Conservation (phyloP, 2,113 vertebrate genomes). For the Nannospalax galili region DNA sequence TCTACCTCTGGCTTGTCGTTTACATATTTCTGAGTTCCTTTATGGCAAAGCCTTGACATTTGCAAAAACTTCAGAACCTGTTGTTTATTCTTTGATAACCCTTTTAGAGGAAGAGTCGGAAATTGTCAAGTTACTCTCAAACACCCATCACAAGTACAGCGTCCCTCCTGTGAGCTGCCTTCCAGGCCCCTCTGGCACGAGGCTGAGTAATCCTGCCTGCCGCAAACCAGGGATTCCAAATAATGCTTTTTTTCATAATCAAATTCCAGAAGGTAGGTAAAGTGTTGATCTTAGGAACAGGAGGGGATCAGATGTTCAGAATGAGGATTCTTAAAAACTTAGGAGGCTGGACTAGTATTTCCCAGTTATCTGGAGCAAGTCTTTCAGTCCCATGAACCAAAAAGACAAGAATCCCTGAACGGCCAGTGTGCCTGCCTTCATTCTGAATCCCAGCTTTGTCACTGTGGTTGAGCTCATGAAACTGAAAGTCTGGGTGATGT, state of each 20-base stretch:
- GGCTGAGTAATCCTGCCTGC: conserved; percentile 62
- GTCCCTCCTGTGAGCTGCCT: conserved; percentile 85
- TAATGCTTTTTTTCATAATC: conserved; percentile 60
- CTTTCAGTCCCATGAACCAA: neutral
- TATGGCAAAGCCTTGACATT: conserved; percentile 91
- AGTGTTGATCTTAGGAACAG: neutral
- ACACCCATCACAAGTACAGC: conserved; percentile 93
- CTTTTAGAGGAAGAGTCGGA: conserved; percentile 92
- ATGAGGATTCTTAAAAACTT: neutral
- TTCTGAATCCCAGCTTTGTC: neutral
- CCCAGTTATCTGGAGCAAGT: neutral
- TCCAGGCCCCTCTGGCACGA: conserved; percentile 70
- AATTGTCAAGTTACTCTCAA: conserved; percentile 88
- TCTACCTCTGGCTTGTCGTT: conserved; percentile 89
- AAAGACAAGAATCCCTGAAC: neutral
- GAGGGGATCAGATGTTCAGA: neutral
- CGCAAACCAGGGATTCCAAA: conserved; percentile 67
- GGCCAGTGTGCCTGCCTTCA: neutral
- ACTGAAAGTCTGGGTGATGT: neutral
- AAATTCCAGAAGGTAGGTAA: conserved; percentile 81
- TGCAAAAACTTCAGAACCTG: conserved; percentile 90
- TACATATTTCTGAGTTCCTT: conserved; percentile 93
- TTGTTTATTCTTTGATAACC: conserved; percentile 93
- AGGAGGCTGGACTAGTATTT: neutral
- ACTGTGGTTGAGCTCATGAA: neutral